Evolutionary conservation across 2,888 invertebrate species (phyloP).

Genomic region (Thera britannica): DNA sequence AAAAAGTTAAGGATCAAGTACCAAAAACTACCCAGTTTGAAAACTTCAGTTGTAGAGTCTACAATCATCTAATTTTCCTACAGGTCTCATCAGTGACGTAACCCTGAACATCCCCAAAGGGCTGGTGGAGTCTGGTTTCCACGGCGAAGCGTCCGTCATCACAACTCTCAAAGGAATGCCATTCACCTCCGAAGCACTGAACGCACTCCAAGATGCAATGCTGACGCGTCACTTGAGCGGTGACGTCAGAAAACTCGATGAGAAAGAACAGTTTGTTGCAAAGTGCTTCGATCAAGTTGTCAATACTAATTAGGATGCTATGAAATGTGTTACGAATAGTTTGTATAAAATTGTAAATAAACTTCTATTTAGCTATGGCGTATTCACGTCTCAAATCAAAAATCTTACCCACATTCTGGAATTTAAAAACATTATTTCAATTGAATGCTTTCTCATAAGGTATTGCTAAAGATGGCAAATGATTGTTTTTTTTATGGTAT

Average conservation of each 20-base stretch:
- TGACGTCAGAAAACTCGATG: constrained; percentile 73
- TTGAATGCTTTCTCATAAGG: too few relatives aligned
- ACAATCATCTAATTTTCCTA: not conserved
- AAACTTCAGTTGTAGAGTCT: not conserved
- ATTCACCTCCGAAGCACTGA: constrained; percentile 87
- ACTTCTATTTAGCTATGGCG: constrained; percentile 7
- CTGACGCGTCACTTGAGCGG: constrained; percentile 64
- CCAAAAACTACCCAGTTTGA: too few relatives aligned
- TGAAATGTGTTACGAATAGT: constrained; percentile 28
- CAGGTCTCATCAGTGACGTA: constrained; percentile 86
- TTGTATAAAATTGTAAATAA: constrained; percentile 30
- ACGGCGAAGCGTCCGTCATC: constrained; percentile 87
- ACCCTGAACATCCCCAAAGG: constrained; percentile 87
- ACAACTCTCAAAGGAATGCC: constrained; percentile 87
- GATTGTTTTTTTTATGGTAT: too few relatives aligned
- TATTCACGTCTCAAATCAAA: not conserved
- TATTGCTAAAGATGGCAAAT: too few relatives aligned
- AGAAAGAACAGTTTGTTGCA: constrained; percentile 86
- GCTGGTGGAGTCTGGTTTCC: constrained; percentile 84
- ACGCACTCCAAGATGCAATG: constrained; percentile 84
- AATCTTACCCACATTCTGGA: not conserved
- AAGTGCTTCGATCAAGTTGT: constrained; percentile 87
- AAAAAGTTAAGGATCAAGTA: too few relatives aligned
- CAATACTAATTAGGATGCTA: constrained; percentile 73
- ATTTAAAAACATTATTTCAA: too few relatives aligned